Conservation (phyloP, 2,797 vertebrate species). For the Lepilemur septentrionalis region DNA sequence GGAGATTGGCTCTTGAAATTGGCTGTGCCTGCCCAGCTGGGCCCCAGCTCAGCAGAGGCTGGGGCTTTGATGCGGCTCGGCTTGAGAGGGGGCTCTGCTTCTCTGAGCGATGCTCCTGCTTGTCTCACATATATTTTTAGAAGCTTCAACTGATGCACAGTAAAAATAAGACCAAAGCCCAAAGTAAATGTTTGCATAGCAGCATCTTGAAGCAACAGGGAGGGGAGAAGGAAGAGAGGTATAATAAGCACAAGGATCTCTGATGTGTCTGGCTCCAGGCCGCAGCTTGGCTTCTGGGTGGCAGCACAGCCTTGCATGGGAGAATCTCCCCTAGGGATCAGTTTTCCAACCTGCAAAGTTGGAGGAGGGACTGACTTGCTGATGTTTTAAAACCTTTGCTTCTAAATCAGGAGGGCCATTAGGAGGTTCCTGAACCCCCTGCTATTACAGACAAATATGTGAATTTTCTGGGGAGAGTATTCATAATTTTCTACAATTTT, state of each 20-base stretch:
- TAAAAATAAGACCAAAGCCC: slow-evolving; percentile 65
- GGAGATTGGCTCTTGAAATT: slow-evolving; percentile 79
- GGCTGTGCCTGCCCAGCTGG: slow-evolving; percentile 77
- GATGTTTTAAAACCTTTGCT: not conserved
- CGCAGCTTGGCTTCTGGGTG: not conserved
- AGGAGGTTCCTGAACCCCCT: not conserved
- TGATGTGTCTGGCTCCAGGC: not conserved
- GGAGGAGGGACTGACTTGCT: not conserved
- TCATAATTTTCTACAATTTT: not conserved
- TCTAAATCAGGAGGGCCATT: not conserved
- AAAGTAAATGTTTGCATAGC: slow-evolving; percentile 69
- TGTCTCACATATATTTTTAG: slow-evolving; percentile 17
- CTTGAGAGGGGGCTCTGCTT: not conserved
- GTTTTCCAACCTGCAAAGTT: not conserved
- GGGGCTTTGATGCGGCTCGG: slow-evolving; percentile 73
- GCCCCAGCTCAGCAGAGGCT: slow-evolving; percentile 70
- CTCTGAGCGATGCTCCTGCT: not conserved
- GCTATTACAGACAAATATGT: not conserved
- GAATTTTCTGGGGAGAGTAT: not conserved
- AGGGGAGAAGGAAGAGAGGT: not conserved
- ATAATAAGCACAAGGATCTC: not conserved
- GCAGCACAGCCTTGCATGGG: not conserved
- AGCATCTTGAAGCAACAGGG: slow-evolving; percentile 19
- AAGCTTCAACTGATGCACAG: slow-evolving; percentile 40
- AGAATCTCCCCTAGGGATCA: not conserved